Conservation (phyloP, 2,113 vertebrate species). For the Hyla sarda region DNA sequence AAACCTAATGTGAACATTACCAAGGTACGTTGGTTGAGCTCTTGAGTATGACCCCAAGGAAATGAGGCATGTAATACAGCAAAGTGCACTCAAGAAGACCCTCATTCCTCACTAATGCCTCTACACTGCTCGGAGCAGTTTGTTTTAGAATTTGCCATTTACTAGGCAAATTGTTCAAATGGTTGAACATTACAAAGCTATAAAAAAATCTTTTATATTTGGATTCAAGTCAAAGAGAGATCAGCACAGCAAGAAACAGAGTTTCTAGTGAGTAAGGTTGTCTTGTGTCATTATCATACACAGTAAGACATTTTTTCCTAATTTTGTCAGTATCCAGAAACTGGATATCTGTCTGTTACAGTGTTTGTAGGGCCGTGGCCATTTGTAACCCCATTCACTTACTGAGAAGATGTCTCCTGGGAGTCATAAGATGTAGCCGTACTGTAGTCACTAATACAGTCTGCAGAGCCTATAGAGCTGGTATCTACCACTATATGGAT, state of each 20-base stretch:
- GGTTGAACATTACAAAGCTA: slow-evolving; percentile 41
- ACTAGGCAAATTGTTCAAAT: slow-evolving; percentile 48
- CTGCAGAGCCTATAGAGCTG: too few relatives aligned
- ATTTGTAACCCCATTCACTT: too few relatives aligned
- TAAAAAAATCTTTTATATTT: slow-evolving; percentile 43
- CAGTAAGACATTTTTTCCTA: slow-evolving; percentile 1
- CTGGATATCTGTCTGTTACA: too few relatives aligned
- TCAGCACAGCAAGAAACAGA: too few relatives aligned
- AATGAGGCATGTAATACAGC: slow-evolving; percentile 46
- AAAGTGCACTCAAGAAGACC: slow-evolving; percentile 37
- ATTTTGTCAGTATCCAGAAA: slow-evolving; percentile 12
- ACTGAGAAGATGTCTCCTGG: too few relatives aligned
- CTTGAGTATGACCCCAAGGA: slow-evolving; percentile 47
- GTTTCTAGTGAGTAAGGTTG: background rate
- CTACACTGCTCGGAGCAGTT: slow-evolving; percentile 52
- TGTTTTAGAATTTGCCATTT: slow-evolving; percentile 56
- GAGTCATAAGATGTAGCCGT: too few relatives aligned
- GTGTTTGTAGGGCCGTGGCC: too few relatives aligned
- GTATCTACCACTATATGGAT: too few relatives aligned
- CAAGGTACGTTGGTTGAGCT: slow-evolving; percentile 36
- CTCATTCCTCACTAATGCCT: slow-evolving; percentile 47
- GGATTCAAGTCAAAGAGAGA: slow-evolving; percentile 21
- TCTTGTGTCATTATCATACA: slow-evolving; percentile 24
- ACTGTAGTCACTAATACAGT: too few relatives aligned
- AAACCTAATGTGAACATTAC: slow-evolving; percentile 44